These are phyloP conservation scores for Caloenas nicobarica DNA, from an alignment of 2,113 vertebrate species.

Conservation along the genomic window DNA sequence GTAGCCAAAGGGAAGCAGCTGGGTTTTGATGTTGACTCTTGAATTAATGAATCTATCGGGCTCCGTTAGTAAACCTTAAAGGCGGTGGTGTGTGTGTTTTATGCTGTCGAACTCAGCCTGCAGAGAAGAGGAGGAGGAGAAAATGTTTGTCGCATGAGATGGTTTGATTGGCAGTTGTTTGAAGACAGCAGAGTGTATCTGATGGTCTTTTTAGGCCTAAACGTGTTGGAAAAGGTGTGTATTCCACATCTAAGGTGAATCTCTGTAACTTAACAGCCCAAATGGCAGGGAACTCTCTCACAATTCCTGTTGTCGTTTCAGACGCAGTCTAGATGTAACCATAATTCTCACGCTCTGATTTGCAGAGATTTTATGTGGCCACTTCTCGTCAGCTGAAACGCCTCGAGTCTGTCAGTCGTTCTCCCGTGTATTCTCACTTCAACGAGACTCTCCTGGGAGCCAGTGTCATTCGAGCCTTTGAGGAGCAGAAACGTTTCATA, in stretches of 20 bases:
- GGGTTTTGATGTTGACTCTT: neutral
- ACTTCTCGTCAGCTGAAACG: constrained; percentile 94
- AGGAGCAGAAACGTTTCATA: constrained; percentile 89
- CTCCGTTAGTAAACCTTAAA: neutral
- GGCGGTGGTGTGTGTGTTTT: neutral
- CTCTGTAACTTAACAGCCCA: neutral
- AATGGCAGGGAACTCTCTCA: neutral
- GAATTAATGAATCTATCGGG: neutral
- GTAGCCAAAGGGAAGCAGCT: neutral
- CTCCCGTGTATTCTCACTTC: constrained; percentile 94
- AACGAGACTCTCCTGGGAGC: constrained; percentile 92
- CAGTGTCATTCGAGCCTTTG: constrained; percentile 91
- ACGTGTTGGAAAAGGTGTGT: neutral
- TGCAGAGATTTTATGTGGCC: constrained; percentile 93
- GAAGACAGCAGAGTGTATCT: neutral
- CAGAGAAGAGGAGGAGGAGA: neutral
- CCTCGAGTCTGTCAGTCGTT: constrained; percentile 92
- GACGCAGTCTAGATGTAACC: neutral
- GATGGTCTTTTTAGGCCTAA: neutral
- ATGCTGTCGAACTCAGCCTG: neutral
- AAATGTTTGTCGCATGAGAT: neutral
- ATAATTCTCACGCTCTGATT: neutral
- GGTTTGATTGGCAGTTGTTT: neutral
- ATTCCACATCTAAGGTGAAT: neutral
- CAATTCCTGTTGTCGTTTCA: neutral